These are phyloP conservation scores for Caenorhabditis macrosperma DNA, from an alignment of 2,888 invertebrate species.

Conservation along the genomic window DNA sequence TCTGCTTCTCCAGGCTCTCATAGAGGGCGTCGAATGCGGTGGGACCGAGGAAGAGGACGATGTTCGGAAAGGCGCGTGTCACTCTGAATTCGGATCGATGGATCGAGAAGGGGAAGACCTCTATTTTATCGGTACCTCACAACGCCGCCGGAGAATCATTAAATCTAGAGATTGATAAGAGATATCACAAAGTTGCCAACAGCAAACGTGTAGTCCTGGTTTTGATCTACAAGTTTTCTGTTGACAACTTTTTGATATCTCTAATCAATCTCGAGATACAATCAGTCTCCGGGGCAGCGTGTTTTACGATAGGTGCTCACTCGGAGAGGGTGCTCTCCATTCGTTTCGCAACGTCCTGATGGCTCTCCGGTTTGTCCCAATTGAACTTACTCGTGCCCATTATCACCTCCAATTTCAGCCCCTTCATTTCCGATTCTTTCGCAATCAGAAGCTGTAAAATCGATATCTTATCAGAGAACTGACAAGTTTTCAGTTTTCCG, in stretches of 20 bases:
- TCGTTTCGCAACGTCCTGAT: conserved; percentile 16
- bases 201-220: too few relatives aligned
- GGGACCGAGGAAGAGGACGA: conserved; percentile 35
- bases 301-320: not conserved
- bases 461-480: too few relatives aligned
- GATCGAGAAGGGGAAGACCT: too few relatives aligned
- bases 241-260: too few relatives aligned
- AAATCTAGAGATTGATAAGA: not conserved
- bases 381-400: conserved; percentile 11
- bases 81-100: too few relatives aligned
- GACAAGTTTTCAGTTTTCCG: too few relatives aligned
- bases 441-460: conserved; percentile 27
- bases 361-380: conserved; percentile 23
- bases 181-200: too few relatives aligned
- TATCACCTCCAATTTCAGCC: conserved; percentile 39
- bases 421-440: conserved; percentile 28
- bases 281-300: too few relatives aligned
- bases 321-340: conserved; percentile 28
- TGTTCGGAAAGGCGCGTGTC: conserved; percentile 32
- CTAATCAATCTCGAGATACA: too few relatives aligned
- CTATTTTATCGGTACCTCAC: too few relatives aligned
- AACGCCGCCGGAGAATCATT: too few relatives aligned
- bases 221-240: too few relatives aligned
- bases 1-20: conserved; percentile 29
- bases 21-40: conserved; percentile 27